Conservation (phyloP, 1,140 invertebrate species). For the Ylistrum balloti region DNA sequence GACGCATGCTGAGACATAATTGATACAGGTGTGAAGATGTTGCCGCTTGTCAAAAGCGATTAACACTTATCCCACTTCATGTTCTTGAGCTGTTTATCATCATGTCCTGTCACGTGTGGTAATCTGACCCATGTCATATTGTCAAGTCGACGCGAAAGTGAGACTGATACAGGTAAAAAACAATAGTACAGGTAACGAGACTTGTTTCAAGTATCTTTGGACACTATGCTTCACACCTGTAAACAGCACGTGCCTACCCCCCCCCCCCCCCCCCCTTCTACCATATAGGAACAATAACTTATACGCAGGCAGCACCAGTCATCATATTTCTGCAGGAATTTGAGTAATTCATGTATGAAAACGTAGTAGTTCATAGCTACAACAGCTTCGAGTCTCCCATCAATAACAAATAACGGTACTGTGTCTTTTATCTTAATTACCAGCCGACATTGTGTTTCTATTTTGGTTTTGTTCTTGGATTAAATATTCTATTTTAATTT, state of each 20-base stretch:
- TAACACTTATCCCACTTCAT: not conserved
- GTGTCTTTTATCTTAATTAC: no score
- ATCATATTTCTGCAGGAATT: not conserved
- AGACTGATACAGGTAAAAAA: not conserved
- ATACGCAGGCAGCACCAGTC: not conserved
- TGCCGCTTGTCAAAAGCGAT: not conserved
- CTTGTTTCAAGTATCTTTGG: not conserved
- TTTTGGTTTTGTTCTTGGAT: no score
- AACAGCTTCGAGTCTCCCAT: no score
- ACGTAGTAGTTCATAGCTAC: no score
- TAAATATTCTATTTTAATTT: no score
- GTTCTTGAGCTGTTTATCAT: not conserved
- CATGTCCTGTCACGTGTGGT: not conserved
- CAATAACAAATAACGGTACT: no score
- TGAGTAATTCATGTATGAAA: not conserved
- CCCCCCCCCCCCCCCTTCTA: no score
- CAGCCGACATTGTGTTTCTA: no score
- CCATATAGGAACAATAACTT: not conserved
- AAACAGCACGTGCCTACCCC: not conserved
- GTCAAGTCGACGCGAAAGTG: not conserved
- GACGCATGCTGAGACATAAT: not conserved
- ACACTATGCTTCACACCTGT: not conserved
- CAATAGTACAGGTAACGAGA: not conserved
- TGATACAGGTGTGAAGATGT: conserved; percentile 1
- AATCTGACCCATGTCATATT: not conserved